Evolutionary conservation across 2,797 vertebrate genomes (phyloP).

Genomic region (Stomatorhinus walkeri): DNA sequence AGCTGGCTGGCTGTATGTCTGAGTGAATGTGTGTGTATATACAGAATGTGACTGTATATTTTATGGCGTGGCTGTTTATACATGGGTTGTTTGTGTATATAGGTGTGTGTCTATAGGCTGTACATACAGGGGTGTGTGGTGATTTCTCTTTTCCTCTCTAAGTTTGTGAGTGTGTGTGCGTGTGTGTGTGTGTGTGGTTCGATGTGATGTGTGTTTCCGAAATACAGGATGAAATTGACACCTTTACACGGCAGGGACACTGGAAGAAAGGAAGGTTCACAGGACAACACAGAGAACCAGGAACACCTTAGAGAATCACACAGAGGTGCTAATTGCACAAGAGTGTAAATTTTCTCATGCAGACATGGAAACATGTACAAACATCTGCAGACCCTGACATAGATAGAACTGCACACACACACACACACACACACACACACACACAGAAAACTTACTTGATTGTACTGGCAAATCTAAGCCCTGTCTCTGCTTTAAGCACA

Average conservation of each 20-base stretch:
- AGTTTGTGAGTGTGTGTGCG: not conserved
- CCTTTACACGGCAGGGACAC: conserved; percentile 20
- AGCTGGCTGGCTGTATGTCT: not conserved
- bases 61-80: conserved; percentile 4
- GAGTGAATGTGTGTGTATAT: conserved; percentile 4
- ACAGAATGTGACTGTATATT: conserved; percentile 12
- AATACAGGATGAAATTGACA: conserved; percentile 10
- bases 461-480: not conserved
- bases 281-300: not conserved
- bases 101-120: not conserved
- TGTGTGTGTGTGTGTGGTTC: not conserved
- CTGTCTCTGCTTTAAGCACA: not conserved
- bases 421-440: not conserved
- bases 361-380: not conserved
- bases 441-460: not conserved
- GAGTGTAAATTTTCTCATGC: not conserved
- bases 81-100: conserved; percentile 1
- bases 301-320: not conserved
- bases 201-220: not conserved
- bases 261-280: not conserved
- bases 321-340: not conserved
- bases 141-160: not conserved
- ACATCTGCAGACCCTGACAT: not conserved
- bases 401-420: not conserved
- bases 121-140: not conserved